Evolutionary conservation across 2,888 invertebrate genomes (phyloP), one percentile per base, ranked within the genome.

Genomic region (Coelogynopora nodosa): DNA sequence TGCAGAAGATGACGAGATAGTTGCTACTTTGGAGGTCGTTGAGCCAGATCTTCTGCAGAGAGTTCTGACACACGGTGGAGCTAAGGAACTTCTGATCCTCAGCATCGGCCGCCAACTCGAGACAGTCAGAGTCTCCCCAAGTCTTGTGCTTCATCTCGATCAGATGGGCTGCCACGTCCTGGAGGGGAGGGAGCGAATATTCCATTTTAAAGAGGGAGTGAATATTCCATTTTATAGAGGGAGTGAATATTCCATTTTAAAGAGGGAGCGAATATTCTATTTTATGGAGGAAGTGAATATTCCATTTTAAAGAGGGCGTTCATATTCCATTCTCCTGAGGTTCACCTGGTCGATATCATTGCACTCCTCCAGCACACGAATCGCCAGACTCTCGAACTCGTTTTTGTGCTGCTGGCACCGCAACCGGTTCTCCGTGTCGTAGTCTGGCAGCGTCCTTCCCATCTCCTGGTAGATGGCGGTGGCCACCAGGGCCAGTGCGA

Each of bases 351-450:
- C 86, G 67, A 86, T 86, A 0, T 86, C 86, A 67, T 92, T 90
- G 88, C 92, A 92, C 84, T 91, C 90, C 86, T 91, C 90, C 30
- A 92, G 86, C 13, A 92, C 90, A 82, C 90, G 89, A 28, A 90
- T 89, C 0, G 92, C 92, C 86, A 92, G 89, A 31, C 89, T 87
- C 88, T 92, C 92, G 90, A 92, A 92, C 87, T 90, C 89, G 49
- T 88, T 67, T 67, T 88, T 88, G 82, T 74, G 49, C 30, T 86
- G 30, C 26, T 88, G 31, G 28, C 90, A 89, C 29, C 87, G 88
- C 29, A 89, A 88, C 67, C 89, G 88, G 10, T 90, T 88, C 27
- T 89, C 89, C 18, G 89, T 89, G 82, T 91, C 90, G 87, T 90
- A 90, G 26, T 89, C 88, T 23, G 90, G 89, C 1, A 90, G 87